Evolutionary conservation across 2,797 vertebrate species (phyloP), one percentile per base, ranked within the genome.

Genomic region (Sebastiscus tertius): DNA sequence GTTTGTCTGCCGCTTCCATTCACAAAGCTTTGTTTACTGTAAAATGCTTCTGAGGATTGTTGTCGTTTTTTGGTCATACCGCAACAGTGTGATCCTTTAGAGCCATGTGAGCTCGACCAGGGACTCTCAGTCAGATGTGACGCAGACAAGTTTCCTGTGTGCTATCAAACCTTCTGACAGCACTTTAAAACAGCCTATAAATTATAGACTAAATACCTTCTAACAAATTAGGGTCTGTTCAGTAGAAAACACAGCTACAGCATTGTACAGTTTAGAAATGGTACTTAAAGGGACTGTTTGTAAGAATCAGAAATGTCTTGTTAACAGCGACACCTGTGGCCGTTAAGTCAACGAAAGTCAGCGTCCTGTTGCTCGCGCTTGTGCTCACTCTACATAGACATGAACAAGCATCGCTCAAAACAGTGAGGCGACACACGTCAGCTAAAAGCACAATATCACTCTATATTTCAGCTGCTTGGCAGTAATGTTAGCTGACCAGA

Each of bases 11-110:
- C 1, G 55, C 18, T 52, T 20, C 74, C 27, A 20, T 78, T 82
- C 66, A 75, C 75, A 72, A 66, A 77, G 79, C 72, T 83, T 59
- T 85, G 87, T 90, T 93, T 86, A 88, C 88, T 83, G 82, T 92
- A 91, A 94, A 94, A 82, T 31, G 71, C 67, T 39, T 46, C 26
- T 55, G 14, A 18, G 55, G 71, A 63, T 58, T 54, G 27, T 69
- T 79, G 22, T 69, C 27, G 56, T 39, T 63, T 26, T 56, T 33
- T 31, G 31, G 34, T 79, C 34, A 36, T 26, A 27, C 52, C 20
- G 11, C 6, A 59, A 26, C 27, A 67, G 60, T 7, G 36, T 8
- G 77, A 31, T 65, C 56, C 36, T 33, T 8, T 7, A 6, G 71
- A 59, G 79, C n/a, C n/a, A 8, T 52, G 68, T 68, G 70, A 63